Percentiles rank a stretch among this genome's conserved stretches.
phyloP scores from a whole-genome alignment of 2,113 vertebrate genomes.

The Myrmecobius fasciatus region DNA sequence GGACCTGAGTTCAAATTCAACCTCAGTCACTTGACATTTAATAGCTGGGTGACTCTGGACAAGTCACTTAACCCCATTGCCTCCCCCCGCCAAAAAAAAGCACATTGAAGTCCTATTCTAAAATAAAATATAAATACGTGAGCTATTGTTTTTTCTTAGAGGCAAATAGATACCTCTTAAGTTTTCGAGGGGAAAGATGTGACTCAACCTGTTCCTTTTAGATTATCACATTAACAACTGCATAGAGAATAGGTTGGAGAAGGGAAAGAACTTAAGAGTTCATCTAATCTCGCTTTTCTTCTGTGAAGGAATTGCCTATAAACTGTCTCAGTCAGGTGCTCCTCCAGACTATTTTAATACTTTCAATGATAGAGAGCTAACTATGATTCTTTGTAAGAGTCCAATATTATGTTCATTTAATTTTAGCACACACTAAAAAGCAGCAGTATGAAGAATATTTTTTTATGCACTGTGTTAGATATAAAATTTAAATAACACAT shows the following conservation, averaged over 20 bases:
- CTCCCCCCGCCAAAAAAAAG: too few relatives aligned
- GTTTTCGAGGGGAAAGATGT: too few relatives aligned
- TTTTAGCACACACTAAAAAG: background rate
- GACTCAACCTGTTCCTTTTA: too few relatives aligned
- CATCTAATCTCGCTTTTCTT: background rate
- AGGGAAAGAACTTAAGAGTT: background rate
- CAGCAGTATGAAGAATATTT: background rate
- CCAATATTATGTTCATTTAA: background rate
- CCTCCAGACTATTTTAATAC: background rate
- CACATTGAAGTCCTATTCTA: too few relatives aligned
- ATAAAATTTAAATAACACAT: background rate
- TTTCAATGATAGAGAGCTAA: background rate
- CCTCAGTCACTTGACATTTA: too few relatives aligned
- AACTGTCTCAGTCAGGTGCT: background rate
- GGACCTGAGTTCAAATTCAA: too few relatives aligned
- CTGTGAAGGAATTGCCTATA: background rate
- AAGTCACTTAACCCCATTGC: too few relatives aligned
- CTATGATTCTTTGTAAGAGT: background rate
- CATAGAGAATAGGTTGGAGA: background rate
- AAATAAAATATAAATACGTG: too few relatives aligned
- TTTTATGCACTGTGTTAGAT: background rate
- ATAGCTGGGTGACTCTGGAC: too few relatives aligned
- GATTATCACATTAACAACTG: background rate
- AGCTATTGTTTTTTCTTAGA: too few relatives aligned
- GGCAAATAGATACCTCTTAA: too few relatives aligned